Percentiles rank a stretch among this genome's conserved stretches.
These are phyloP conservation scores for Saguinus imperator DNA, from an alignment of 2,113 vertebrate species.

Conservation along the genomic window DNA sequence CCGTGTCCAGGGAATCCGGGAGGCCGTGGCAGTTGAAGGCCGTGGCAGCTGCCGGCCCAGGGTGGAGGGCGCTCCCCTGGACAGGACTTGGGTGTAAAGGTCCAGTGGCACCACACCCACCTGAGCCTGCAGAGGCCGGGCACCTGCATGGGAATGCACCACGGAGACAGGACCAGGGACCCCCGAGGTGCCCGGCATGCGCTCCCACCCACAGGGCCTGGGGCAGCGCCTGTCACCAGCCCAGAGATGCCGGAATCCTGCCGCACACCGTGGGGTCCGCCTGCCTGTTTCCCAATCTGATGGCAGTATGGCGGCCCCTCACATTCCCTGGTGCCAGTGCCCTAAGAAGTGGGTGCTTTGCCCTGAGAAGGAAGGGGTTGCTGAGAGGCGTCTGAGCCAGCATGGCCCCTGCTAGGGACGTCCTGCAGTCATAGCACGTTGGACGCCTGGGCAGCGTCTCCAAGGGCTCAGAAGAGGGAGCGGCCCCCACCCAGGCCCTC, in stretches of 20 bases:
- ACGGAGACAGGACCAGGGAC: background rate
- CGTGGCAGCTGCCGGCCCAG: rapidly evolving
- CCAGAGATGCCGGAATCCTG: too few species aligned
- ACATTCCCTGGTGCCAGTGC: too few species aligned
- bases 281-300: background rate
- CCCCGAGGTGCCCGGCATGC: too few species aligned
- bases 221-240: background rate
- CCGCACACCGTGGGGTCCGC: too few species aligned
- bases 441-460: background rate
- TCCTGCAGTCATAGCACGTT: background rate
- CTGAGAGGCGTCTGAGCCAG: too few species aligned
- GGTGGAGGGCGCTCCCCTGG: background rate
- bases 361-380: too few species aligned
- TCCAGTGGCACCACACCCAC: background rate
- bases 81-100: too few species aligned
- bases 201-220: background rate
- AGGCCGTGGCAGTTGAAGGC: background rate
- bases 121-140: background rate
- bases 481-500: background rate
- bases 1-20: background rate
- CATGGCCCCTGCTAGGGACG: too few species aligned
- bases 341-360: too few species aligned
- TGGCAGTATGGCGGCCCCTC: too few species aligned
- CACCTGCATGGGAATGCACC: background rate
- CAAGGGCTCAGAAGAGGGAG: background rate